Percentiles rank a stretch among this genome's conserved stretches.
Evolutionary conservation across 2,113 vertebrate species (phyloP).

Genomic region (Hydrochoerus hydrochaeris): DNA sequence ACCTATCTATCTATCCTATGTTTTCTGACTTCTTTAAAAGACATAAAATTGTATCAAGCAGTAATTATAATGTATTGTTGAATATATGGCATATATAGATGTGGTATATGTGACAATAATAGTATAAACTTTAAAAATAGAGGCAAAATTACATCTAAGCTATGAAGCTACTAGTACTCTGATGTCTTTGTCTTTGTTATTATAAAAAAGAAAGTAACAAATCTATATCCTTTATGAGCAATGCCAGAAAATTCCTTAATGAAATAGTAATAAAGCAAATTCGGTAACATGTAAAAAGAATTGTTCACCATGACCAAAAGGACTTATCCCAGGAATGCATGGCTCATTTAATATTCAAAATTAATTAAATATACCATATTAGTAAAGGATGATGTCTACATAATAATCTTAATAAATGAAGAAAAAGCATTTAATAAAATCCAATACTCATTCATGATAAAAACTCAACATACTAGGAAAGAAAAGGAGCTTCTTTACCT

Average conservation of each 20-base stretch:
- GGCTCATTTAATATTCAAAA: neutral
- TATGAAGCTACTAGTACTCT: neutral
- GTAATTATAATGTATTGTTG: neutral
- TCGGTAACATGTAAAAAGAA: neutral
- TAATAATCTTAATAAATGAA: neutral
- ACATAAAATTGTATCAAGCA: neutral
- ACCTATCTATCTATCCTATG: neutral
- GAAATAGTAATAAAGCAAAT: conserved; percentile 16
- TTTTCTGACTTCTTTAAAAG: conserved; percentile 21
- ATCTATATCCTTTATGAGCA: neutral
- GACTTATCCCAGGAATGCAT: conserved; percentile 10
- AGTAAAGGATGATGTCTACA: conserved; percentile 19
- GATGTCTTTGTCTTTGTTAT: neutral
- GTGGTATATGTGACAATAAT: neutral
- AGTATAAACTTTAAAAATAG: neutral
- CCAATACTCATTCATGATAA: neutral
- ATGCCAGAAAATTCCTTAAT: neutral
- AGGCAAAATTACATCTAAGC: neutral
- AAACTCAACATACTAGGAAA: neutral
- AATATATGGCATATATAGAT: neutral
- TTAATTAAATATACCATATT: neutral
- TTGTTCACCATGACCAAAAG: neutral
- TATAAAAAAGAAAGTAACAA: neutral
- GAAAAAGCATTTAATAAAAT: neutral
- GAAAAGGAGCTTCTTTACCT: neutral